Evolutionary conservation across 1,140 invertebrate genomes (phyloP).

Genomic region (Heliconius eleuchia): DNA sequence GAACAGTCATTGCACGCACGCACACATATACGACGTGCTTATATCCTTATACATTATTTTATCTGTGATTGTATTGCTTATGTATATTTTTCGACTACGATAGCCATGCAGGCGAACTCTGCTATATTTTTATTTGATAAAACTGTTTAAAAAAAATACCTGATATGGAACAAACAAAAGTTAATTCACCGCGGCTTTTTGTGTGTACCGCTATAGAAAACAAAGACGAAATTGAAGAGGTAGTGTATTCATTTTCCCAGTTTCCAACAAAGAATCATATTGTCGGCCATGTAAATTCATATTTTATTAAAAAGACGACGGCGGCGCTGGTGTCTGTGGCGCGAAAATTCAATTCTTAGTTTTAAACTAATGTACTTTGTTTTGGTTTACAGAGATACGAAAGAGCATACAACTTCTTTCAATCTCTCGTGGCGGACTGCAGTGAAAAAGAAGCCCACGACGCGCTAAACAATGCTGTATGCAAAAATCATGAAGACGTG

Average conservation of each 20-base stretch:
- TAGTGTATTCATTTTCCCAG: constrained; percentile 82
- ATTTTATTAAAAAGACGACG: constrained; percentile 78
- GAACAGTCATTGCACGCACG: constrained; percentile 37
- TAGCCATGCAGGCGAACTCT: constrained; percentile 82
- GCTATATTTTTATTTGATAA: constrained; percentile 77
- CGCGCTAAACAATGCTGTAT: constrained; percentile 92
- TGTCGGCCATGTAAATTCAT: constrained; percentile 82
- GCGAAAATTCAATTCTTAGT: constrained; percentile 62
- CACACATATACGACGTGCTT: constrained; percentile 36
- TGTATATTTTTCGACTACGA: constrained; percentile 81
- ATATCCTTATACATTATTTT: constrained; percentile 42
- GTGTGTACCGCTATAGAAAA: constrained; percentile 87
- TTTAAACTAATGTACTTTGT: constrained; percentile 50
- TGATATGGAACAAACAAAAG: constrained; percentile 83
- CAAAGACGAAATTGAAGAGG: constrained; percentile 92
- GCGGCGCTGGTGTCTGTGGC: constrained; percentile 71
- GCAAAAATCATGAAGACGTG: constrained; percentile 95
- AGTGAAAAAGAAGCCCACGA: constrained; percentile 97
- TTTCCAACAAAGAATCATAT: constrained; percentile 82
- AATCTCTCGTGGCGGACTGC: constrained; percentile 88
- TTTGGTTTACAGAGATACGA: constrained; percentile 92
- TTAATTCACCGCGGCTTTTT: constrained; percentile 82
- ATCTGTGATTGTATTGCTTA: constrained; percentile 68
- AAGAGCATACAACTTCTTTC: constrained; percentile 88
- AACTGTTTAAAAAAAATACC: constrained; percentile 68